A percentile compares a stretch with the other conserved stretches of the same genome.
These are phyloP conservation scores for Colossoma macropomum DNA, from an alignment of 2,113 vertebrate species.

Conservation along the genomic window DNA sequence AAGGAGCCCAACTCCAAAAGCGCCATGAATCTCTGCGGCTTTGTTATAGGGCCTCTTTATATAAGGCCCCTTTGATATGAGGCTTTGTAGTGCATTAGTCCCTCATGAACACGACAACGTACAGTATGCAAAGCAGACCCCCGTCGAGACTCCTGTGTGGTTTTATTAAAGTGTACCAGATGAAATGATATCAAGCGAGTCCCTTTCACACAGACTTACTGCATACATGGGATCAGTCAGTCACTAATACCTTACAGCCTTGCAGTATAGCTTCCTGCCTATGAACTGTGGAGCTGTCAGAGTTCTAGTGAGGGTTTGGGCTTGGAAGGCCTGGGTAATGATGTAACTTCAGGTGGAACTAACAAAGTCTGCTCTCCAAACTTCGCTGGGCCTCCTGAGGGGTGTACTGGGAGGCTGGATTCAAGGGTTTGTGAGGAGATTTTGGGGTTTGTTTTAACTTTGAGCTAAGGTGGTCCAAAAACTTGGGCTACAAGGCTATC, in stretches of 20 bases:
- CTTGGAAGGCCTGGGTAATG: conserved; percentile 39
- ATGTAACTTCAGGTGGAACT: conserved; percentile 43
- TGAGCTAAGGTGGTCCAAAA: neutral
- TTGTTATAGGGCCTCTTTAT: neutral
- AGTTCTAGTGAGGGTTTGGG: neutral
- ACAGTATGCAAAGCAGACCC: neutral
- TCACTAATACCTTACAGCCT: neutral
- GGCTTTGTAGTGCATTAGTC: neutral
- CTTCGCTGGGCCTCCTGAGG: conserved; percentile 29
- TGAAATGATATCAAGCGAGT: neutral
- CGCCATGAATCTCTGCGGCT: neutral
- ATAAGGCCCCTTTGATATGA: neutral
- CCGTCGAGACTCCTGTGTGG: neutral
- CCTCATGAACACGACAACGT: neutral
- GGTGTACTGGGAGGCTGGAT: neutral
- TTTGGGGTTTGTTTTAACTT: neutral
- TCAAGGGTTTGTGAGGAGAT: neutral
- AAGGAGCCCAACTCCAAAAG: neutral
- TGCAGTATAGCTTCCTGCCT: neutral
- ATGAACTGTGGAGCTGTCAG: conserved; percentile 8
- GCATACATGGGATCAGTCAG: conserved; percentile 14
- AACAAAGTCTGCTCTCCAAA: conserved; percentile 26
- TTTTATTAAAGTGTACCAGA: neutral
- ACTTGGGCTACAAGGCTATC: no score
- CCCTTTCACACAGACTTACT: neutral